Evolutionary conservation across 2,888 invertebrate genomes (phyloP), one percentile per base, ranked within the genome.

Genomic region (Tachystola acroxantha): DNA sequence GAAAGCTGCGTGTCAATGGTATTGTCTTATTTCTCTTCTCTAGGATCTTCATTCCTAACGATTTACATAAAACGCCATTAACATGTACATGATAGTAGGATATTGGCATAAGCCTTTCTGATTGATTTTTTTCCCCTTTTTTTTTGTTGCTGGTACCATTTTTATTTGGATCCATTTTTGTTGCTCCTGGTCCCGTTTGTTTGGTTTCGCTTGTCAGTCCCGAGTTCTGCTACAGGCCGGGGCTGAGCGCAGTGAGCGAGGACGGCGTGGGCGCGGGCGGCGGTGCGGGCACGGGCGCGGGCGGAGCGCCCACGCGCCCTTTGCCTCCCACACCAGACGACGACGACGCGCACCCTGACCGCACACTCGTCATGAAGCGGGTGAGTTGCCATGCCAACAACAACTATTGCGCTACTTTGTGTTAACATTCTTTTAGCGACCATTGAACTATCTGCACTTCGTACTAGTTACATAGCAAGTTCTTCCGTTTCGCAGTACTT

Each of bases 311-410:
- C 43, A 97, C 96, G 71, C 91, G 97, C 53, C 97, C 97, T 35
- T 89, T 97, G 63, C 97, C 97, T 38, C 97, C 97, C 34, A 97
- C 97, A 35, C 97, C 97, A 26, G 97, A 96, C 73, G 97, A 97
- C 67, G 95, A 96, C 74, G 94, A 94, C 80, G 88, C 89, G 25
- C 82, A 74, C 55, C 93, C 94, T 38, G 96, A 96, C 77, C 91
- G 95, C 64, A 97, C 97, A 40, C 91, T 97, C 77, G 96, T 97
- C 67, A 93, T 96, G 90, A 93, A 96, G 84, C 90, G 96, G 92
- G 96, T 96, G 80, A 92, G 95, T 91, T 1, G 9, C 22, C 9
- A 4, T 10, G 2, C 13, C 14, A 4, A 7, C 4, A n/a, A 10
- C 27, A n/a, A 7, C 16, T 11, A 10, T 10, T 29, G 16, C 31